Base-by-base conservation (phyloP, 2,113 vertebrate species). In the Scopus umbretta region DNA sequence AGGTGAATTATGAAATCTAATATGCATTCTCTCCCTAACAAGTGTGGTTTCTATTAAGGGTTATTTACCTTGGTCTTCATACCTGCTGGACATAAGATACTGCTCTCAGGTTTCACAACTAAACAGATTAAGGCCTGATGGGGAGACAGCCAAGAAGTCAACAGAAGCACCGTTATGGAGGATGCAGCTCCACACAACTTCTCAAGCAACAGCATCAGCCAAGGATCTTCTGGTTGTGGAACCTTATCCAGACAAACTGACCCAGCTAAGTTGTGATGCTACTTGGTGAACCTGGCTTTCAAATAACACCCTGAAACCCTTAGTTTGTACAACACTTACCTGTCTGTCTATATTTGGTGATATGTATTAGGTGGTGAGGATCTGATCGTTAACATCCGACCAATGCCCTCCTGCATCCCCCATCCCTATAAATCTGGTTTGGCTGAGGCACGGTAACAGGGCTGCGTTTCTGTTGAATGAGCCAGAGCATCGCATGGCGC, bases 1-100 rank as follows among this genome's bases (percentile, higher is more conserved):
- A 93, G 93, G 90, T 80, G 94, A 75, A 58, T 70, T 72, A 50
- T 72, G 93, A 93, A 96, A 95, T 83, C 52, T 43, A 87, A 87
- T 13, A 52, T 1, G 0, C 3, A 0, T 90, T 88, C 70, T 61
- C 61, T 93, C 70, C 43, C 38, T 67, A 82, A 56, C 58, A 56
- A 85, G 76, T 32, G 67, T 87, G 65, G 26, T 66, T 96, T 85
- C 65, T 84, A 10, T 81, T 56, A 74, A 87, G 76, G 36, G 34
- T 79, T 95, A 81, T 92, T 94, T 91, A 81, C 73, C 66, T 92
- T 62, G 53, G 61, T 81, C 86, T 89, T 87, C 83, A 68, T 49
- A 81, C 66, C 80, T 91, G 76, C 36, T 0, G 1, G 43, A 68
- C 65, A 56, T 7, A 58, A 55, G 65, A 85, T 61, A 81, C 16